These are phyloP conservation scores for Lycia hirtaria DNA, from an alignment of 2,888 invertebrate genomes.

Conservation along the genomic window DNA sequence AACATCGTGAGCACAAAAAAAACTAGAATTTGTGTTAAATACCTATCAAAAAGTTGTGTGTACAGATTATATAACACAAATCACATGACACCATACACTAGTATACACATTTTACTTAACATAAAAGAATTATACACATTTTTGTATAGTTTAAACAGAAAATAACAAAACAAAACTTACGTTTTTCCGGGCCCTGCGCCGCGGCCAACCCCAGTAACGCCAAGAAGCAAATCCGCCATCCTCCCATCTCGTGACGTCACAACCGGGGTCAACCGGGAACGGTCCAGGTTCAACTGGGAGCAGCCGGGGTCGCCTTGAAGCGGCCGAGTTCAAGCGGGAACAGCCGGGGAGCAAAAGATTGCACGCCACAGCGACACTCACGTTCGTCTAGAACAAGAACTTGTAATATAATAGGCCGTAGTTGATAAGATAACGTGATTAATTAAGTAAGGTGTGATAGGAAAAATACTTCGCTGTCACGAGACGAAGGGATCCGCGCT, in stretches of 20 bases:
- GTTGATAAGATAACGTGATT: slow-evolving; percentile 75
- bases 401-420: slow-evolving; percentile 53
- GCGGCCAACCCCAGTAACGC: slow-evolving; percentile 53
- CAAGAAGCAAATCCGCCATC: slow-evolving; percentile 48
- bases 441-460: slow-evolving; percentile 68
- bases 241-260: slow-evolving; percentile 44
- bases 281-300: slow-evolving; percentile 11
- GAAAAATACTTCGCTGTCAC: slow-evolving; percentile 77
- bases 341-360: slow-evolving; percentile 39
- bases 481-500: slow-evolving; percentile 57
- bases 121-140: background rate
- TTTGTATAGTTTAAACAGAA: background rate
- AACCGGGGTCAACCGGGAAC: slow-evolving; percentile 17
- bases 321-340: slow-evolving; percentile 31
- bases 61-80: background rate
- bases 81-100: background rate
- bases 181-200: slow-evolving; percentile 67
- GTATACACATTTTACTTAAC: background rate
- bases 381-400: slow-evolving; percentile 67
- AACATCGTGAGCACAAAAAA: no score
- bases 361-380: slow-evolving; percentile 45
- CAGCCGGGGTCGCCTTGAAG: slow-evolving; percentile 36
- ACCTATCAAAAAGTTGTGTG: no score
- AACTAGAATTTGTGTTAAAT: no score
- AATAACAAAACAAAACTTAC: slow-evolving; percentile 52